Conservation (phyloP, 2,797 vertebrate genomes). For the Amphiprion clarkii region DNA sequence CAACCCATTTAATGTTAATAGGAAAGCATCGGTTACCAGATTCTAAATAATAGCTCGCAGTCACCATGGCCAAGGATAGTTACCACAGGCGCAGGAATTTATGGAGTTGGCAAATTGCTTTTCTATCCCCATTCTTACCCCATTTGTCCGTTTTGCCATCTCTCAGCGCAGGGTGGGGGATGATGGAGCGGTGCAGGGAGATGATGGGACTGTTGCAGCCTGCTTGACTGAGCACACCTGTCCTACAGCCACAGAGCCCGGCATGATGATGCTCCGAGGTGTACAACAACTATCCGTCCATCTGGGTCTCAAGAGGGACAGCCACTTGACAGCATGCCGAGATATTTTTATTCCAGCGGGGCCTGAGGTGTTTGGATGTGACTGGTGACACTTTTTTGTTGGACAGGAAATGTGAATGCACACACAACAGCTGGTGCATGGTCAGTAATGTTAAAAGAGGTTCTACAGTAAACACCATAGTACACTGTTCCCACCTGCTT, state of each 20-base stretch:
- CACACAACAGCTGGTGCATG: slow-evolving; percentile 33
- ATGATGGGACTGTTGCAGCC: slow-evolving; percentile 57
- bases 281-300: slow-evolving; percentile 59
- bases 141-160: slow-evolving; percentile 66
- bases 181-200: slow-evolving; percentile 69
- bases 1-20: slow-evolving; percentile 82
- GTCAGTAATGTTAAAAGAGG: slow-evolving; percentile 12
- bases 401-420: slow-evolving; percentile 47
- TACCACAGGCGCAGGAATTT: slow-evolving; percentile 74
- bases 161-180: slow-evolving; percentile 48
- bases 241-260: slow-evolving; percentile 60
- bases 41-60: slow-evolving; percentile 83
- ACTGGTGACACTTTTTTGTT: slow-evolving; percentile 44
- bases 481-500: slow-evolving; percentile 1
- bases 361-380: slow-evolving; percentile 49
- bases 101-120: slow-evolving; percentile 84
- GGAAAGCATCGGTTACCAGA: slow-evolving; percentile 82
- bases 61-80: slow-evolving; percentile 69
- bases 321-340: slow-evolving; percentile 58
- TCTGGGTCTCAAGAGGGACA: slow-evolving; percentile 61
- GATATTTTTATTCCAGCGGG: slow-evolving; percentile 67
- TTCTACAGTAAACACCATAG: background rate
- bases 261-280: slow-evolving; percentile 63
- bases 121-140: slow-evolving; percentile 75
- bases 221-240: slow-evolving; percentile 71